Conservation (phyloP, 2,113 vertebrate species). For the Triplophysa tibetana region DNA sequence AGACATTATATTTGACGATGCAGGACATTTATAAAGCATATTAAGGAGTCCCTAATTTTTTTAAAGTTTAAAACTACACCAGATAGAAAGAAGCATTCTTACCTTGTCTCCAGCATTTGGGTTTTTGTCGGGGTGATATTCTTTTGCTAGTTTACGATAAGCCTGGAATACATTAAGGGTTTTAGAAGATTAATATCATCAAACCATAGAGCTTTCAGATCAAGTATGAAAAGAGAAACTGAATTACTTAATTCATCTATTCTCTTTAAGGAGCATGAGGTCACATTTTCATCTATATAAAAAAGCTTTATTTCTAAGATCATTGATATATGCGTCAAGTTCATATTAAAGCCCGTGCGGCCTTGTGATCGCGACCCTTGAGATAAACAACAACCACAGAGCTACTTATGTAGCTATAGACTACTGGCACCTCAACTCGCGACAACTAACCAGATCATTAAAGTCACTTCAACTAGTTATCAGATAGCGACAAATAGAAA, state of each 20-base stretch:
- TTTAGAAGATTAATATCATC: not conserved
- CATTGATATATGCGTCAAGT: not conserved
- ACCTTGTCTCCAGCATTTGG: conserved; percentile 99
- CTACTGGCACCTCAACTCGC: not conserved
- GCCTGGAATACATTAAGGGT: conserved; percentile 74
- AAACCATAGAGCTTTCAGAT: not conserved
- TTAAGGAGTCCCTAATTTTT: too few species aligned
- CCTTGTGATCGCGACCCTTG: not conserved
- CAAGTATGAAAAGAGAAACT: not conserved
- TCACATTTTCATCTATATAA: not conserved
- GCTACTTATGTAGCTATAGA: not conserved
- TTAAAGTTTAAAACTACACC: too few species aligned
- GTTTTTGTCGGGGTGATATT: conserved; percentile 99
- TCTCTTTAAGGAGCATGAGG: not conserved
- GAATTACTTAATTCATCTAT: too few species aligned
- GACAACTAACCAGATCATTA: not conserved
- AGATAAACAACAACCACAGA: not conserved
- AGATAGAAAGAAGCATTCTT: conserved; percentile 48
- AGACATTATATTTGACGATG: too few species aligned
- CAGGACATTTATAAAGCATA: too few species aligned
- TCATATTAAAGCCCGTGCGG: not conserved
- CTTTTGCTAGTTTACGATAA: conserved; percentile 97
- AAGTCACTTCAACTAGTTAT: not conserved
- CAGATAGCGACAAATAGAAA: not conserved
- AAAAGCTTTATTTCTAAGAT: too few species aligned